These are phyloP conservation scores for Diabrotica balteata DNA, from an alignment of 2,888 invertebrate species.

Conservation along the genomic window DNA sequence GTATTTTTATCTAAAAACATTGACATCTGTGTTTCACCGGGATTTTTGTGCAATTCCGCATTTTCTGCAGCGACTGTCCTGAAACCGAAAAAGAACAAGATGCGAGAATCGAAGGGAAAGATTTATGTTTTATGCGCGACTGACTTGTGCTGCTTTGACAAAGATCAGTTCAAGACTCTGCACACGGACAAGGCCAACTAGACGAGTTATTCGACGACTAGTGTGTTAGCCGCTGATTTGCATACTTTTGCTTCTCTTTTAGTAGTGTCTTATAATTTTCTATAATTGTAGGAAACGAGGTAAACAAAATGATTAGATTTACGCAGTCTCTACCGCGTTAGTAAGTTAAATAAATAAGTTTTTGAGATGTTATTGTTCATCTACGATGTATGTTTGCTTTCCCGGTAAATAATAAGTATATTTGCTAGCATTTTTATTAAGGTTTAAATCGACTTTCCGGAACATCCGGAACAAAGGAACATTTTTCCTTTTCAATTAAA, in stretches of 20 bases:
- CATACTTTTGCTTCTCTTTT: slow-evolving; percentile 41
- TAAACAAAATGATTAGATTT: not conserved
- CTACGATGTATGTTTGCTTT: too few relatives aligned
- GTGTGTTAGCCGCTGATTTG: slow-evolving; percentile 47
- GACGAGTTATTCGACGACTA: slow-evolving; percentile 48
- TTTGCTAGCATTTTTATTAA: too few relatives aligned
- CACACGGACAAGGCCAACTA: slow-evolving; percentile 51
- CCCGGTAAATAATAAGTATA: too few relatives aligned
- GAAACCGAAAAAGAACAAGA: slow-evolving; percentile 3
- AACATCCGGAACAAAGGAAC: too few relatives aligned
- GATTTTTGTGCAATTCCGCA: not conserved
- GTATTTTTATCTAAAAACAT: not conserved
- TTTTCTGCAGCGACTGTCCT: slow-evolving; percentile 11
- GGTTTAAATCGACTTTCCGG: too few relatives aligned
- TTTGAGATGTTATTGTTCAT: too few relatives aligned
- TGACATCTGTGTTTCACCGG: slow-evolving; percentile 5
- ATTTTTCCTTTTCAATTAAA: too few relatives aligned
- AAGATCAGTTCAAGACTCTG: slow-evolving; percentile 44
- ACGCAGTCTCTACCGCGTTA: too few relatives aligned
- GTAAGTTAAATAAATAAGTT: too few relatives aligned
- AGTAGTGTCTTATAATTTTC: slow-evolving; percentile 8
- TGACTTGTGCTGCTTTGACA: slow-evolving; percentile 39
- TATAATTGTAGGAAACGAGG: slow-evolving; percentile 17
- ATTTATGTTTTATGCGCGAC: slow-evolving; percentile 36
- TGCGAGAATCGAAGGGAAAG: slow-evolving; percentile 5